These are phyloP conservation scores for Mirounga angustirostris DNA, from an alignment of 2,113 vertebrate species.

Conservation along the genomic window DNA sequence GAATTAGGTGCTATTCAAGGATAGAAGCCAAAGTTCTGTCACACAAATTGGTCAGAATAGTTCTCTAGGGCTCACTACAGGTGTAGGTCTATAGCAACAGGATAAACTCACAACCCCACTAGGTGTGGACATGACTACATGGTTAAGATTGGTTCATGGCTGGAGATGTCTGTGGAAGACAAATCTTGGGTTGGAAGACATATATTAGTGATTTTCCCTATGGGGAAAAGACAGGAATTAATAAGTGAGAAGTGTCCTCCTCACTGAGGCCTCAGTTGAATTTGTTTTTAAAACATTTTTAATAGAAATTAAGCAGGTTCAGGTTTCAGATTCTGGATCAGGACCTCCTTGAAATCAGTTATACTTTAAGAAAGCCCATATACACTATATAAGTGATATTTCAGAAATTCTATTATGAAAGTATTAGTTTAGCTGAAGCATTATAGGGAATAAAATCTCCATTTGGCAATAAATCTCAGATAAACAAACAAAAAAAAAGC, in stretches of 20 bases:
- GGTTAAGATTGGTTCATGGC: neutral
- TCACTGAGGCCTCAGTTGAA: neutral
- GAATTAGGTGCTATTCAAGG: neutral
- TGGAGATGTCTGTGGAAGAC: neutral
- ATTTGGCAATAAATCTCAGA: slow-evolving; percentile 72
- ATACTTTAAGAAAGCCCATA: slow-evolving; percentile 23
- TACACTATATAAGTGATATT: slow-evolving; percentile 15
- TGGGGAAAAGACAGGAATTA: neutral
- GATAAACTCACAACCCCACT: neutral
- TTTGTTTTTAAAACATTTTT: slow-evolving; percentile 49
- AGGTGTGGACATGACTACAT: neutral
- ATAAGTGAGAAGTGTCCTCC: neutral
- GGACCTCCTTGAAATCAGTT: slow-evolving; percentile 28
- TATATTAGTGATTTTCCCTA: neutral
- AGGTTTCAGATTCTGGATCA: slow-evolving; percentile 23
- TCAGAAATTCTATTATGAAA: slow-evolving; percentile 63
- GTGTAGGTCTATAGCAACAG: neutral
- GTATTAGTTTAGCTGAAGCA: slow-evolving; percentile 69
- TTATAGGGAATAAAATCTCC: slow-evolving; percentile 62
- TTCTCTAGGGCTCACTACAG: neutral
- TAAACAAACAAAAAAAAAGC: slow-evolving; percentile 63
- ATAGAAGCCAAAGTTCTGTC: neutral
- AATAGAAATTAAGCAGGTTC: slow-evolving; percentile 36
- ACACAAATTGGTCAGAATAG: neutral
- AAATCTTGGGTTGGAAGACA: neutral